Conservation (phyloP, 1,140 invertebrate species). For the Berghia stephanieae region DNA sequence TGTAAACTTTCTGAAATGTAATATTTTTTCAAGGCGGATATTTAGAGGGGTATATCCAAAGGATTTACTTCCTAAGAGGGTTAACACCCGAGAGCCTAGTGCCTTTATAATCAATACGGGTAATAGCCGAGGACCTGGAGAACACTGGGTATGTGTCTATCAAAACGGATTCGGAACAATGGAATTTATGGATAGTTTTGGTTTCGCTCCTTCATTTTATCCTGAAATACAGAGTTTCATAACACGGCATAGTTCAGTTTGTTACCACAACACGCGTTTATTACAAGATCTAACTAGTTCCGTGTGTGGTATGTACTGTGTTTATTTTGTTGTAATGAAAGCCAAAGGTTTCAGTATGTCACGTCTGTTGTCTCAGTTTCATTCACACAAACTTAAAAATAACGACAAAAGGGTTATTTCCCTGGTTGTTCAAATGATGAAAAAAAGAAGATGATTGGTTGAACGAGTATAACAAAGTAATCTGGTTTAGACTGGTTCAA, state of each 20-base stretch:
- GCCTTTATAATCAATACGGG: slow-evolving; percentile 12
- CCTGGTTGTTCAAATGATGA: too few species aligned
- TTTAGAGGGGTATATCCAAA: slow-evolving; percentile 8
- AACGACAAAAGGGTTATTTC: too few species aligned
- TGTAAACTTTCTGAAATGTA: too few species aligned
- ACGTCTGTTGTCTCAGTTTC: too few species aligned
- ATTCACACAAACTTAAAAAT: too few species aligned
- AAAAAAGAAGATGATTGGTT: too few species aligned
- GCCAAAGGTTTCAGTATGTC: too few species aligned
- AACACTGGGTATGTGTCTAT: background rate
- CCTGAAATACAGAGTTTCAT: background rate
- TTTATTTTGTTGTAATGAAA: too few species aligned
- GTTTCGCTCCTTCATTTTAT: background rate
- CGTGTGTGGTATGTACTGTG: too few species aligned
- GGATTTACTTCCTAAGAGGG: background rate
- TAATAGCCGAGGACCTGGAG: background rate
- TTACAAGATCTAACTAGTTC: slow-evolving; percentile 7
- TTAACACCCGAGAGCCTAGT: background rate
- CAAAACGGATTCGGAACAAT: background rate
- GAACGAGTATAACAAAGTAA: too few species aligned
- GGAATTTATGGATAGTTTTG: slow-evolving; percentile 12
- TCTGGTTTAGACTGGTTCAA: too few species aligned
- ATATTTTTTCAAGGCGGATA: background rate
- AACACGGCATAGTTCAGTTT: background rate
- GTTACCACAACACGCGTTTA: background rate